These are phyloP conservation scores for Chelon auratus DNA, from an alignment of 2,797 vertebrate species.

Conservation along the genomic window DNA sequence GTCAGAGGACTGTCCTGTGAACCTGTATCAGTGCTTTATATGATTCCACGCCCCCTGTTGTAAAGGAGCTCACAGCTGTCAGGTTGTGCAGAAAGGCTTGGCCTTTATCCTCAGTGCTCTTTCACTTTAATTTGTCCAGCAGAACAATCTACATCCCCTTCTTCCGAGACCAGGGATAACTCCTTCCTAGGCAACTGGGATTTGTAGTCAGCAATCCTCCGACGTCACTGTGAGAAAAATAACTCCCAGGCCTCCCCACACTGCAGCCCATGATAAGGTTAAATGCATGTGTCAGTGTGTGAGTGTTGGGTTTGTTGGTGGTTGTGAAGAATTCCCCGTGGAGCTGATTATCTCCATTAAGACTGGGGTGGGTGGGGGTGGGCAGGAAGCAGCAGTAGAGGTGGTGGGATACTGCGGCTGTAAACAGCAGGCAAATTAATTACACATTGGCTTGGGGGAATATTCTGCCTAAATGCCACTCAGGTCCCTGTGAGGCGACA, in stretches of 20 bases:
- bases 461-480: constrained; percentile 76
- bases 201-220: constrained; percentile 78
- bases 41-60: constrained; percentile 34
- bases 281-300: constrained; percentile 69
- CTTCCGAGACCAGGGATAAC: constrained; percentile 64
- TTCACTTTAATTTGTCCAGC: constrained; percentile 63
- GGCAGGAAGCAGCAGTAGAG: constrained; percentile 62
- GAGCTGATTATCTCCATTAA: constrained; percentile 84
- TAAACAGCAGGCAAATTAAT: constrained; percentile 83
- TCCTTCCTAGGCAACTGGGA: constrained; percentile 64
- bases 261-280: constrained; percentile 69
- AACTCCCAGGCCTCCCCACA: constrained; percentile 50
- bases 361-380: constrained; percentile 68
- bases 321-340: constrained; percentile 76
- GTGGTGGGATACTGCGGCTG: constrained; percentile 62
- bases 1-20: constrained; percentile 15
- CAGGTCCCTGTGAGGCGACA: constrained; percentile 71
- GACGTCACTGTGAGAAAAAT: constrained; percentile 68
- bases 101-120: constrained; percentile 58
- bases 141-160: constrained; percentile 61
- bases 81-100: constrained; percentile 51
- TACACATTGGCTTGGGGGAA: constrained; percentile 76
- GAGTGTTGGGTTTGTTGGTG: constrained; percentile 66
- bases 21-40: constrained; percentile 30
- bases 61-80: constrained; percentile 49